A percentile compares a stretch with the other conserved stretches of the same genome.
These are phyloP conservation scores for Eupristina koningsbergeri DNA, from an alignment of 1,140 invertebrate species.

Conservation along the genomic window DNA sequence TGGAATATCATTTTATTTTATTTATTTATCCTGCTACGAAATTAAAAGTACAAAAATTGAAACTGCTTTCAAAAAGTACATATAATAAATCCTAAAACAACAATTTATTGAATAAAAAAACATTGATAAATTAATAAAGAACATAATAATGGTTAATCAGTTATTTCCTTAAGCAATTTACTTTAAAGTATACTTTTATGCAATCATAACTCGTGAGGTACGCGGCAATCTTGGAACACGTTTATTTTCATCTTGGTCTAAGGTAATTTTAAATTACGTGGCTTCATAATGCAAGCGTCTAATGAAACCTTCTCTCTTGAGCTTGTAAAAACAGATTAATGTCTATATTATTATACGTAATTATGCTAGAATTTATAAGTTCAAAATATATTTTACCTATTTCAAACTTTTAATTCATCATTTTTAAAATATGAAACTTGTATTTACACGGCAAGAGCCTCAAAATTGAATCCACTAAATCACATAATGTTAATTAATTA, in stretches of 20 bases:
- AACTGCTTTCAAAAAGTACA: neutral
- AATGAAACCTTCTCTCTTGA: neutral
- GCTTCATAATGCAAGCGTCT: conserved; percentile 1
- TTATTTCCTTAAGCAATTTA: conserved; percentile 4
- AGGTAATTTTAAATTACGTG: conserved; percentile 30
- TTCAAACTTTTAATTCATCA: neutral
- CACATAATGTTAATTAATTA: no score
- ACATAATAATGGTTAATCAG: neutral
- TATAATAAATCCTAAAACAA: neutral
- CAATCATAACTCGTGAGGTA: conserved; percentile 3
- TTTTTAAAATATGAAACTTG: neutral
- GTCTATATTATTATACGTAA: neutral
- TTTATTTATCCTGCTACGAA: neutral
- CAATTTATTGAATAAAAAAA: neutral
- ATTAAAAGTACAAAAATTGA: neutral
- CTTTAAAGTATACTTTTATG: neutral
- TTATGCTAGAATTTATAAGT: neutral
- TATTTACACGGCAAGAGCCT: no score
- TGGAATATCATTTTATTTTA: neutral
- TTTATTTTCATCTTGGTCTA: conserved; percentile 18
- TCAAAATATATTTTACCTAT: neutral
- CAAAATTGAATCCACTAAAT: no score
- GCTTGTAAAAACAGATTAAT: conserved; percentile 28
- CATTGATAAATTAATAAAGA: neutral
- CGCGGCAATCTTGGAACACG: neutral